A percentile compares a stretch with the other conserved stretches of the same genome.
Evolutionary conservation across 2,113 vertebrate genomes (phyloP).

Genomic region (Archocentrus centrarchus): DNA sequence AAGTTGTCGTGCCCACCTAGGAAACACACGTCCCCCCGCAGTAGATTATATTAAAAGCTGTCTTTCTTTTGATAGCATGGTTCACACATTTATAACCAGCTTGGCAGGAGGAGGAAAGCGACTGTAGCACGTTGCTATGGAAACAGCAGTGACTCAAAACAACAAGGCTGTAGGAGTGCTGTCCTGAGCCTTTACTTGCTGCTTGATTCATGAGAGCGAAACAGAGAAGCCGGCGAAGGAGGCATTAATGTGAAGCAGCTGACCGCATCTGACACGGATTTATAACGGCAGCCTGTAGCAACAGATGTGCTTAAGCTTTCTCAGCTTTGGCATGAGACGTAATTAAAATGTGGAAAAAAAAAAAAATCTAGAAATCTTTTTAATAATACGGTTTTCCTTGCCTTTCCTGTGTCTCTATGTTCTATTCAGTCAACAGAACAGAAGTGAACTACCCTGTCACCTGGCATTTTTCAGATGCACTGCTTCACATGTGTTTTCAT

Average conservation of each 20-base stretch:
- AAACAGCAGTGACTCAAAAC: conserved; percentile 57
- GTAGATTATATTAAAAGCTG: conserved; percentile 7
- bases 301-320: conserved; percentile 48
- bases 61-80: conserved; percentile 22
- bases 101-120: neutral
- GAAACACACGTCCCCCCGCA: conserved; percentile 22
- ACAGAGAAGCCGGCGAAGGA: conserved; percentile 28
- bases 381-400: neutral
- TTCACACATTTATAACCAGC: conserved; percentile 38
- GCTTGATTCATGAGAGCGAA: conserved; percentile 51
- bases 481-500: conserved; percentile 49
- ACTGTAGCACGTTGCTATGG: conserved; percentile 47
- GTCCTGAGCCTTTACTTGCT: conserved; percentile 31
- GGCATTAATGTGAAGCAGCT: conserved; percentile 60
- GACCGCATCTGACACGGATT: conserved; percentile 48
- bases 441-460: conserved; percentile 54
- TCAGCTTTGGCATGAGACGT: neutral
- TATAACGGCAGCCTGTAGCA: conserved; percentile 24
- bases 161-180: conserved; percentile 37
- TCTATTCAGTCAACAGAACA: conserved; percentile 38
- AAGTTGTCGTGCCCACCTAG: conserved; percentile 92
- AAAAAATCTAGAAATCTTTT: neutral
- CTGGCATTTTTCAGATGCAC: conserved; percentile 31
- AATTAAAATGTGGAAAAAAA: conserved; percentile 6
- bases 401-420: neutral